Evolutionary conservation across 1,140 invertebrate species (phyloP), one percentile per base, ranked within the genome.

Genomic region (Nomia melanderi): DNA sequence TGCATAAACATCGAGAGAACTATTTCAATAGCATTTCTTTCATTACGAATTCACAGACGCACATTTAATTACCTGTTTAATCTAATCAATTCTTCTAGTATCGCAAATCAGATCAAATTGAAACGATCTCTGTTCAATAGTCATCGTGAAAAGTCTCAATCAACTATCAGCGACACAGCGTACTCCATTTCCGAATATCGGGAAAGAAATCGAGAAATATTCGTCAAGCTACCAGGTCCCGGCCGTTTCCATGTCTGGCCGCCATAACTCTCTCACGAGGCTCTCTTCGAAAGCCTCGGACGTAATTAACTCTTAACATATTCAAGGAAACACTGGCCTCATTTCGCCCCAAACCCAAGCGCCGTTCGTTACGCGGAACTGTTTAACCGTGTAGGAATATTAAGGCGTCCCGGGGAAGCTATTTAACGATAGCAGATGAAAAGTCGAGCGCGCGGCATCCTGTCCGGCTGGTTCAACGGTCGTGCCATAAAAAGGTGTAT

Each of bases 401-500:
- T 63, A 63, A 71, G 27, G 29, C 44, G 62, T 75, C 62, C 25
- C 23, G 62, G 47, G 20, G 44, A 33, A 23, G 56, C 66, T 71
- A 63, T 71, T 71, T 60, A 71, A 62, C 66, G 66, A 62, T 77
- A 53, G 56, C 75, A 69, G 75, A 70, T 77, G 75, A 77, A 77
- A 77, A 62, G 57, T 77, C 75, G 75, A 78, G 59, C 73, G 23
- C 57, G 31, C 66, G n/a, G 71, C 77, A 83, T 84, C 81, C 81
- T 83, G 76, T 80, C 65, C 79, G 83, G 79, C 77, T 83, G 86
- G 83, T 86, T 87, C 87, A 89, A 88, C 87, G 87, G 88, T 87
- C 84, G 79, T 25, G 63, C 56, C 77, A 57, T 81, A 88, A 82
- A 81, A 78, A 69, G 53, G 39, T 64, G 67, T 50, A 17, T 36